phyloP scores from a whole-genome alignment of 2,888 invertebrate species.

The Lamellibrachia satsuma region DNA sequence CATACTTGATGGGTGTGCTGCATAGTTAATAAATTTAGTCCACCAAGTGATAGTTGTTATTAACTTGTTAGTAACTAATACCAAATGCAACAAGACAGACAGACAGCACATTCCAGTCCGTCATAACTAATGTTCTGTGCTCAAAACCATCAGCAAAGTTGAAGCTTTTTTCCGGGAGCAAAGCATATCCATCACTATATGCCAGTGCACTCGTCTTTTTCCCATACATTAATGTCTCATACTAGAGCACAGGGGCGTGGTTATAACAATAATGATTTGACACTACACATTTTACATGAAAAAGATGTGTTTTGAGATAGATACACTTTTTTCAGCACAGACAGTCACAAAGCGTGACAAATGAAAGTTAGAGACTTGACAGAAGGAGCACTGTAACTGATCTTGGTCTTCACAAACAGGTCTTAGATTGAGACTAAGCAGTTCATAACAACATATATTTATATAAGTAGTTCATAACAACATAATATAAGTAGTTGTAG shows the following conservation, averaged over 20 bases:
- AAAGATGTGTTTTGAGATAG: not conserved
- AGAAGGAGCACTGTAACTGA: too few relatives aligned
- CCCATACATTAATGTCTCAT: not conserved
- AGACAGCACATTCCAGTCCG: not conserved
- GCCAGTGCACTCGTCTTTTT: not conserved
- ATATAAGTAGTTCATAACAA: too few relatives aligned
- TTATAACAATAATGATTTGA: not conserved
- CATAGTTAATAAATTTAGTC: too few relatives aligned
- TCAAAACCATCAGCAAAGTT: not conserved
- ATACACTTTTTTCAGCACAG: not conserved
- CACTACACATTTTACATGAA: not conserved
- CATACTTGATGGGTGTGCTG: too few relatives aligned
- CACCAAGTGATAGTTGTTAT: too few relatives aligned
- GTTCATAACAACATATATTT: too few relatives aligned
- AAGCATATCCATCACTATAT: not conserved
- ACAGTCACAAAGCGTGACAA: too few relatives aligned
- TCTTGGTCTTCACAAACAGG: too few relatives aligned
- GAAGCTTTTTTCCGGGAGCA: not conserved
- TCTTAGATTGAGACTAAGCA: too few relatives aligned
- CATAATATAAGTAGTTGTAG: too few relatives aligned
- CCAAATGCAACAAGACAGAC: not conserved
- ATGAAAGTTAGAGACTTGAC: too few relatives aligned
- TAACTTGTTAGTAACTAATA: not conserved
- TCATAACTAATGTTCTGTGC: not conserved
- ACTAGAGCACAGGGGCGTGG: not conserved